Base-by-base conservation (phyloP, 2,888 invertebrate genomes). In the Biston stratarius region DNA sequence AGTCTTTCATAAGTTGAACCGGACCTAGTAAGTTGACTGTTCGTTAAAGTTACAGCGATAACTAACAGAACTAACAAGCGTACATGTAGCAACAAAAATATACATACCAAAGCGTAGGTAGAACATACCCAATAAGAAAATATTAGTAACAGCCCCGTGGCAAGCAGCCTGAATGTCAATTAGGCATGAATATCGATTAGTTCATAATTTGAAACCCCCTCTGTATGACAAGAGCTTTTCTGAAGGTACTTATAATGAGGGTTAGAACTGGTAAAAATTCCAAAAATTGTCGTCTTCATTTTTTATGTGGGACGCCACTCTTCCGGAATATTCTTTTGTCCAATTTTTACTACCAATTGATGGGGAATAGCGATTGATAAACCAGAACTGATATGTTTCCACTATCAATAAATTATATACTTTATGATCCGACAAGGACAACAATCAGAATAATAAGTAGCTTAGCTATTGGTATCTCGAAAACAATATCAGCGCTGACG, bases 161-260 rank as follows among this genome's bases (percentile, higher is more conserved):
- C 56, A 9, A 24, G 14, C 58, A 45, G 44, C 7, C 59, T 48
- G 67, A 68, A 65, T 69, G 59, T 56, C 64, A 71, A 73, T 73
- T 51, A 62, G 61, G 51, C 57, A 63, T 65, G 48, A 69, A 61
- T 73, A 71, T 70, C 70, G 71, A 73, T 71, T 67, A 53, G 47
- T 62, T 58, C 67, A 60, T 64, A 44, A 62, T 70, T 59, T 68
- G 55, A 61, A 61, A 52, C 64, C 38, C n/a, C 49, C 53, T 61
- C 64, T 14, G 57, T 61, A 53, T 56, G 67, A 61, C 48, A 62
- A 72, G 47, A 67, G 60, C 58, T 58, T 61, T 72, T 59, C 65
- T 5, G 62, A 65, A 57, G 68, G 69, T 73, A 72, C 73, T 79
- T 76, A 67, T 49, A 34, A 34, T 11, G 49, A 49, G 14, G 36